Conservation (phyloP, 2,888 invertebrate genomes). For the Cataglyphis rosenhaueri region DNA sequence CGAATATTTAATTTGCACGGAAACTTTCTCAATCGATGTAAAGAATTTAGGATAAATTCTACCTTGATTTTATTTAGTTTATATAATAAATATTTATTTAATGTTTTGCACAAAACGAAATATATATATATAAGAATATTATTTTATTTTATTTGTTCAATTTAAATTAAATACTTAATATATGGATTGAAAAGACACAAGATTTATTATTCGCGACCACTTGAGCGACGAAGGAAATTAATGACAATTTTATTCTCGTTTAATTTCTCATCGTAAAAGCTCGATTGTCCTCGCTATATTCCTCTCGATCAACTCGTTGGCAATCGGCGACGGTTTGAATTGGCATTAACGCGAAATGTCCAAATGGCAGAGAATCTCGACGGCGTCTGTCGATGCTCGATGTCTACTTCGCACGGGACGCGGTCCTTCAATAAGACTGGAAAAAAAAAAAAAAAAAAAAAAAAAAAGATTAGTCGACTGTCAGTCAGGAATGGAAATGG, state of each 20-base stretch:
- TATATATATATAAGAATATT: not conserved
- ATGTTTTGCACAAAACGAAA: not conserved
- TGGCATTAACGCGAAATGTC: constrained; percentile 45
- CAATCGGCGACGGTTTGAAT: constrained; percentile 34
- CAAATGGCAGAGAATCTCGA: constrained; percentile 50
- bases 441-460: constrained; percentile 24
- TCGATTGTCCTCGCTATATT: not conserved
- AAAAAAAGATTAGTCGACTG: constrained; percentile 50
- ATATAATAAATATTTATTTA: not conserved
- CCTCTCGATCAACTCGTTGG: not conserved
- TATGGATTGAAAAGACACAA: not conserved
- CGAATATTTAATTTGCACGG: not conserved
- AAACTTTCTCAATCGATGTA: not conserved
- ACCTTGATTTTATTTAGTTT: not conserved
- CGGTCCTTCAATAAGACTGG: constrained; percentile 56
- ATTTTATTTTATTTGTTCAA: not conserved
- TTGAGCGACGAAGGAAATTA: constrained; percentile 2
- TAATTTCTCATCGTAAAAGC: not conserved
- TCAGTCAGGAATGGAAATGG: constrained; percentile 55
- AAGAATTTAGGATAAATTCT: not conserved
- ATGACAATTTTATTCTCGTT: constrained; percentile 26
- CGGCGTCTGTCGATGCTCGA: constrained; percentile 51
- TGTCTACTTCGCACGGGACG: constrained; percentile 45
- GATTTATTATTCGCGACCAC: not conserved
- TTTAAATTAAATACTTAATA: constrained; percentile 1